Percentiles rank a stretch among this genome's conserved stretches.
These are phyloP conservation scores for Tupiocoris notatus DNA, from an alignment of 2,888 invertebrate species.

Conservation along the genomic window DNA sequence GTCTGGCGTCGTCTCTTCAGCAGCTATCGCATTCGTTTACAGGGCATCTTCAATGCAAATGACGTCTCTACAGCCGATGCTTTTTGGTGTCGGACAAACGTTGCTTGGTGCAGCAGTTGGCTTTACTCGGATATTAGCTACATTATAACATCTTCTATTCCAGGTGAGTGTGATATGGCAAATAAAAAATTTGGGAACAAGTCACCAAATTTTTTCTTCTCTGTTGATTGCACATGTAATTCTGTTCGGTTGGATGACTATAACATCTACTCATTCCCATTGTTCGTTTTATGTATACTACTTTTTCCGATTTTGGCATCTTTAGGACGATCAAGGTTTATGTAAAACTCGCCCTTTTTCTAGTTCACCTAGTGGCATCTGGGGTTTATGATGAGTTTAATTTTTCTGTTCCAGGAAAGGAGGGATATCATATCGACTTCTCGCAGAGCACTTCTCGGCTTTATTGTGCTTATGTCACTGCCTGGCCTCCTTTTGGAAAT, in stretches of 20 bases:
- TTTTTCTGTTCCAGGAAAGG: constrained; percentile 11
- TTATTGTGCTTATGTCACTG: not conserved
- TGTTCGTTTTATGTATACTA: no score
- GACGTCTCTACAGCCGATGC: constrained; percentile 86
- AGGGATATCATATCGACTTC: constrained; percentile 4
- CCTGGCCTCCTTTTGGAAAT: constrained; percentile 12
- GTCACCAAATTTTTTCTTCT: no score
- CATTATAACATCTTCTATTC: constrained; percentile 22
- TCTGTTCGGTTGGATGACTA: no score
- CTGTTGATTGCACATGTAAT: no score
- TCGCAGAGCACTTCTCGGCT: not conserved
- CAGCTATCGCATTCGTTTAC: constrained; percentile 91
- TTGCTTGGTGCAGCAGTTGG: constrained; percentile 80
- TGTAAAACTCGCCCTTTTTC: no score
- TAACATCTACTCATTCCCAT: no score
- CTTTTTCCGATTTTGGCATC: no score
- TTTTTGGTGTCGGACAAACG: constrained; percentile 95
- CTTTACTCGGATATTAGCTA: constrained; percentile 27
- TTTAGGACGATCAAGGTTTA: no score
- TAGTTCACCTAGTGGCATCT: no score
- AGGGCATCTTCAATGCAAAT: constrained; percentile 84
- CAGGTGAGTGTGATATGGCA: not conserved
- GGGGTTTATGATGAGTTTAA: no score
- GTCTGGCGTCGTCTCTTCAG: constrained; percentile 85
- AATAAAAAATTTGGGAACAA: no score